Conservation (phyloP, 2,113 vertebrate genomes). For the Takifugu flavidus region DNA sequence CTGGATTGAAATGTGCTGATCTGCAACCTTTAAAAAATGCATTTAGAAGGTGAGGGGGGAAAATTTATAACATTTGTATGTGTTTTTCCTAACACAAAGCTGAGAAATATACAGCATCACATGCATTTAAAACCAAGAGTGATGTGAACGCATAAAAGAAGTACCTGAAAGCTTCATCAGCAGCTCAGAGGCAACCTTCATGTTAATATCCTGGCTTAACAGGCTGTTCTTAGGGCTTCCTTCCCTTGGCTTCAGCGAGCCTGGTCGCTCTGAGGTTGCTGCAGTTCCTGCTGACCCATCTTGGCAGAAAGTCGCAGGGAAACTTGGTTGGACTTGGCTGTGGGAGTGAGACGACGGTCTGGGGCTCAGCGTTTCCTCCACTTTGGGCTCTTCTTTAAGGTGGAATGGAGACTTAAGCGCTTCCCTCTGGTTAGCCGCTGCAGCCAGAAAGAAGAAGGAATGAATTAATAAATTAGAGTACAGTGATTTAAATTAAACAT, state of each 20-base stretch:
- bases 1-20: too few relatives aligned
- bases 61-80: too few relatives aligned
- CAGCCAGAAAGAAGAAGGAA: slow-evolving; percentile 19
- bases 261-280: slow-evolving; percentile 40
- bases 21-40: too few relatives aligned
- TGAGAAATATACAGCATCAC: too few relatives aligned
- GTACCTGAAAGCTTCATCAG: slow-evolving; percentile 98
- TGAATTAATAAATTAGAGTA: background rate
- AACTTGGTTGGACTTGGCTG: slow-evolving; percentile 71
- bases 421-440: slow-evolving; percentile 98
- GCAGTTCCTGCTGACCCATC: slow-evolving; percentile 67
- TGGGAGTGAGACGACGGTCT: slow-evolving; percentile 65
- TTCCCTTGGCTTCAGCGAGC: slow-evolving; percentile 70
- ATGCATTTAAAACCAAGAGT: too few relatives aligned
- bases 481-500: too few relatives aligned
- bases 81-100: too few relatives aligned
- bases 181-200: slow-evolving; percentile 95
- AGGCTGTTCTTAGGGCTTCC: slow-evolving; percentile 80
- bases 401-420: slow-evolving; percentile 87
- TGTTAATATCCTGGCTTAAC: slow-evolving; percentile 87
- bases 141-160: background rate
- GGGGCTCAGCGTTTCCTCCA: slow-evolving; percentile 79
- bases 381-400: slow-evolving; percentile 92
- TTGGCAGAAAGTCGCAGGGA: slow-evolving; percentile 75
- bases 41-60: too few relatives aligned